Base-by-base conservation (phyloP, 2,113 vertebrate species). In the Cromileptes altivelis region DNA sequence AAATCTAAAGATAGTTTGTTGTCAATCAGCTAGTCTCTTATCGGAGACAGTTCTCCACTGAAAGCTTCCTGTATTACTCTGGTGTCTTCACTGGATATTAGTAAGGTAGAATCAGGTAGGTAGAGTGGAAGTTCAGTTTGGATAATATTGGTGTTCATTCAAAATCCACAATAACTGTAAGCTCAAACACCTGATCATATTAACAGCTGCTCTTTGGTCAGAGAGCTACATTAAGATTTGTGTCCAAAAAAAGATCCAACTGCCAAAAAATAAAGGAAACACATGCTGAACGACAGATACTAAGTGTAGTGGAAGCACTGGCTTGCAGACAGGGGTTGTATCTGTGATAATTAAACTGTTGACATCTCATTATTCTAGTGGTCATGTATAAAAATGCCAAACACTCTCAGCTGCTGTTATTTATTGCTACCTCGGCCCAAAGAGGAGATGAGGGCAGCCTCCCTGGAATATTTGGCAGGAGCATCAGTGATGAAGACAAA, bases 301-400 rank as follows among this genome's bases (percentile, higher is more conserved):
- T 13, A 23, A 47, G n/a, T 47, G 37, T n/a, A 55, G 8, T 57
- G 33, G 19, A 25, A 57, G 70, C 37, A 71, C 53, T 45, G 37
- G 55, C 70, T 58, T 30, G 40, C 50, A 45, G 60, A 55, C 49
- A 63, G 17, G 23, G 50, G 33, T 65, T 57, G 10, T 15, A 21
- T 11, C 37, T 58, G 25, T 33, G 42, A 60, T 57, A 58, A 77
- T 60, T 19, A 23, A 68, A 58, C 63, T 33, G 64, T n/a, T 63
- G 49, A 37, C 25, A 65, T 65, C 14, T 65, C 1, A 72, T 55
- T 57, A 49, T 60, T 69, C 4, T 12, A 45, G 21, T 61, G 18
- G 53, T 12, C 5, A 64, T 55, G 14, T 76, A 37, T 49, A 69
- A 56, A 55, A 77, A 68, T 37, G 57, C 14, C 12, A n/a, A 58